Conservation (phyloP, 1,140 invertebrate species). For the Drosophila suzukii region DNA sequence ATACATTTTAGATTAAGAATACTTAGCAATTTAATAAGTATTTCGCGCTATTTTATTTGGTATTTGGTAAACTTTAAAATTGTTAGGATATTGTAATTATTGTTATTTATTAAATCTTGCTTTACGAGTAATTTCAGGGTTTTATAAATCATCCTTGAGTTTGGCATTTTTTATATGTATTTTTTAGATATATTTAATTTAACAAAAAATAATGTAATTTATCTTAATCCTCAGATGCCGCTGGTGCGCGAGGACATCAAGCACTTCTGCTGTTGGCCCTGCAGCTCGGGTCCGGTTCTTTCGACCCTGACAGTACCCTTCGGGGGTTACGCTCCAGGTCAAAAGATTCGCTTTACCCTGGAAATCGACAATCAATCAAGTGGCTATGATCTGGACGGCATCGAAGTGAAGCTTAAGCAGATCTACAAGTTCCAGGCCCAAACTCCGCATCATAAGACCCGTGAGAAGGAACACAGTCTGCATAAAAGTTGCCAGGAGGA, state of each 20-base stretch:
- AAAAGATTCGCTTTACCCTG: slow-evolving; percentile 58
- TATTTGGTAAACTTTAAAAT: no score
- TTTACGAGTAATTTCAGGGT: no score
- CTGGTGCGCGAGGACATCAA: slow-evolving; percentile 61
- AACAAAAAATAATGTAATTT: not conserved
- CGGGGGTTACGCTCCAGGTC: slow-evolving; percentile 75
- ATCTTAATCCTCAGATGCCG: slow-evolving; percentile 43
- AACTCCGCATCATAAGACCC: slow-evolving; percentile 40
- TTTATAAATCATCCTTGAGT: no score
- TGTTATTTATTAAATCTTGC: no score
- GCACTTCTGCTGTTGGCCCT: slow-evolving; percentile 77
- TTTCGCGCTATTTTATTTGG: no score
- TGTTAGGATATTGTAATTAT: no score
- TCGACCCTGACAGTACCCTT: slow-evolving; percentile 67
- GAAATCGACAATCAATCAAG: slow-evolving; percentile 66
- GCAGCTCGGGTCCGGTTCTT: slow-evolving; percentile 59
- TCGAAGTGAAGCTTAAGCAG: slow-evolving; percentile 43
- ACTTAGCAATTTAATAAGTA: no score
- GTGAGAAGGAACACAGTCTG: slow-evolving; percentile 35
- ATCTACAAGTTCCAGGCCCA: slow-evolving; percentile 51
- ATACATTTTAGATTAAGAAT: no score
- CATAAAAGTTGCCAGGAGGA: slow-evolving; percentile 25
- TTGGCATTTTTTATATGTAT: no score
- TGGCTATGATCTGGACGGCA: slow-evolving; percentile 57
- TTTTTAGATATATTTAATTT: no score